These are phyloP conservation scores for Lemur catta DNA, from an alignment of 2,797 vertebrate genomes.

Conservation along the genomic window DNA sequence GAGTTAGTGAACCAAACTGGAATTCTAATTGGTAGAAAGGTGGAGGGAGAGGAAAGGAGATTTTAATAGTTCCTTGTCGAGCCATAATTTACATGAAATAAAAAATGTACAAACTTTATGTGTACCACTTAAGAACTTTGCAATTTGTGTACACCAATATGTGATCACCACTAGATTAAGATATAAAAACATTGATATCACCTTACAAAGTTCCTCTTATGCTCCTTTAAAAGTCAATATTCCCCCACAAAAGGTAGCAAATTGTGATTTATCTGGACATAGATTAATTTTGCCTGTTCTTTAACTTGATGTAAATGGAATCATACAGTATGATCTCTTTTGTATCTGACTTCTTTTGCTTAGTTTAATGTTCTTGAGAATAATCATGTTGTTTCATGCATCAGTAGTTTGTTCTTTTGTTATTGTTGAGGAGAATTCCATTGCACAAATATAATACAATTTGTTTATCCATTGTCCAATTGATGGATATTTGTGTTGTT, in stretches of 20 bases:
- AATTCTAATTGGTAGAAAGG: slow-evolving; percentile 11
- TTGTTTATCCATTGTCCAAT: neutral
- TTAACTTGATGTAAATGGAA: neutral
- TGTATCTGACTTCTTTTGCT: neutral
- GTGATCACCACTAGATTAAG: neutral
- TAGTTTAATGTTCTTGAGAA: neutral
- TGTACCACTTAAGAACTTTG: neutral
- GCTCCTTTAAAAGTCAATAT: neutral
- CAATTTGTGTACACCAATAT: neutral
- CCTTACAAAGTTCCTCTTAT: neutral
- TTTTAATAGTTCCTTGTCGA: neutral
- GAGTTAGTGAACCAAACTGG: neutral
- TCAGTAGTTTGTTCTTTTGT: neutral
- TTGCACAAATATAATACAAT: neutral
- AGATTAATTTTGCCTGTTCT: neutral
- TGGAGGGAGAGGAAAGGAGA: neutral
- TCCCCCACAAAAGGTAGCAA: neutral
- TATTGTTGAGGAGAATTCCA: neutral
- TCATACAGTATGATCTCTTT: neutral
- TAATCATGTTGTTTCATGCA: neutral
- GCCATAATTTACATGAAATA: neutral
- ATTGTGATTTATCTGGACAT: neutral
- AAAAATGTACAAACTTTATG: neutral
- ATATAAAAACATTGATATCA: neutral
- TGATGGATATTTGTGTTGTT: neutral